Conservation (phyloP, 2,888 invertebrate species). For the Parthenolecanium corni region DNA sequence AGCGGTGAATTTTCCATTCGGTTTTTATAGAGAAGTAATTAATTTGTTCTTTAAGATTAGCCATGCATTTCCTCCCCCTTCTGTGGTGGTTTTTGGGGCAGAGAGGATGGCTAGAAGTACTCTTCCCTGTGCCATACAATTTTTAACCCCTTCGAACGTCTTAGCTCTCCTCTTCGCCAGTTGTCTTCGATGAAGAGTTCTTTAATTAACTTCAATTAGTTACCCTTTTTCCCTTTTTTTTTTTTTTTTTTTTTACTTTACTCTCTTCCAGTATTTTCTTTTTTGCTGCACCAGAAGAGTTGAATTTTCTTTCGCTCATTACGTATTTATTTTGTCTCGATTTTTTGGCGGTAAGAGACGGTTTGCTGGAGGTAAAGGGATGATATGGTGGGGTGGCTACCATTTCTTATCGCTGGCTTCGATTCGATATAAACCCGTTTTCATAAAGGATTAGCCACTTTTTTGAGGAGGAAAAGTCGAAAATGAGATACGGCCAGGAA, state of each 20-base stretch:
- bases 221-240: conserved; percentile 14
- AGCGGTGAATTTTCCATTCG: conserved; percentile 26
- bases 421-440: conserved; percentile 20
- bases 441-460: conserved; percentile 22
- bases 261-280: neutral
- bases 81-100: neutral
- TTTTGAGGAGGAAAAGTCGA: neutral
- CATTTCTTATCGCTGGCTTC: conserved; percentile 13
- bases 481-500: conserved; percentile 14
- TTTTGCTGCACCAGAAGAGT: conserved; percentile 15
- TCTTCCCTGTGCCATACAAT: neutral
- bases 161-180: neutral
- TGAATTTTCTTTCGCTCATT: conserved; percentile 15
- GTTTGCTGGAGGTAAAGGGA: too few relatives aligned
- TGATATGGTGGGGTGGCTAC: neutral
- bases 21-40: conserved; percentile 28
- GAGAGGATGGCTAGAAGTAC: neutral
- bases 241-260: too few relatives aligned
- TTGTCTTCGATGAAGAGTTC: conserved; percentile 22
- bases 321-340: conserved; percentile 27
- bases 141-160: neutral
- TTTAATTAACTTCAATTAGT: conserved; percentile 30
- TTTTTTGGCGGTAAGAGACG: conserved; percentile 1
- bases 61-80: conserved; percentile 27
- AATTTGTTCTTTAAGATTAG: conserved; percentile 30